These are phyloP conservation scores for Dissostichus mawsoni DNA, from an alignment of 2,113 vertebrate species.

Conservation along the genomic window DNA sequence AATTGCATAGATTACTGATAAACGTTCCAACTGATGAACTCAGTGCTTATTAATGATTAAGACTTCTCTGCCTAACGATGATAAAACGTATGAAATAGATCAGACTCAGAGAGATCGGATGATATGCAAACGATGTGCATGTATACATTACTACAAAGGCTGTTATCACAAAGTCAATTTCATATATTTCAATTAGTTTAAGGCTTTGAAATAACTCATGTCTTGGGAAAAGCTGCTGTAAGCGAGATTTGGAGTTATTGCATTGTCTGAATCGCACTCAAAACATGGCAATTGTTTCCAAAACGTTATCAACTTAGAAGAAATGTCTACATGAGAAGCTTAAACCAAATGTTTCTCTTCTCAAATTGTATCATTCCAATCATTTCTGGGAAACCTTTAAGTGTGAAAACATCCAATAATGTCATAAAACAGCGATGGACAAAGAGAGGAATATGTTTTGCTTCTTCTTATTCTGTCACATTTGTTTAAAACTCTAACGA, in stretches of 20 bases:
- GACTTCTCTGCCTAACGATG: constrained; percentile 6
- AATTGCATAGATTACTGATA: constrained; percentile 12
- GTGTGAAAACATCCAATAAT: too few species aligned
- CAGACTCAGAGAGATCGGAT: too few species aligned
- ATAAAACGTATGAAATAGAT: background rate
- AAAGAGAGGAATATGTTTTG: too few species aligned
- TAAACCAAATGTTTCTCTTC: background rate
- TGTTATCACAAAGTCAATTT: background rate
- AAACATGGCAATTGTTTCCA: background rate
- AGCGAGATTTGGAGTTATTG: too few species aligned
- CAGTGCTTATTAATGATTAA: constrained; percentile 6
- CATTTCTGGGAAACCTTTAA: background rate
- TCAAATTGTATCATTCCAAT: background rate
- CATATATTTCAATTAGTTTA: background rate
- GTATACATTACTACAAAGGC: background rate
- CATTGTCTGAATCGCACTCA: background rate
- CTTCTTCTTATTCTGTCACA: too few species aligned
- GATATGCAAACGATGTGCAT: background rate
- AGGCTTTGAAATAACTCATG: background rate
- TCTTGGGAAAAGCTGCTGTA: background rate
- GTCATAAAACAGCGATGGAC: too few species aligned
- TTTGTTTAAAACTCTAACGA: too few species aligned
- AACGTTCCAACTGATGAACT: constrained; percentile 13
- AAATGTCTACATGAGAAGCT: background rate
- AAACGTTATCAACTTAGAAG: background rate